phyloP scores from a whole-genome alignment of 2,888 invertebrate species.

The Hoplodrina ambigua region DNA sequence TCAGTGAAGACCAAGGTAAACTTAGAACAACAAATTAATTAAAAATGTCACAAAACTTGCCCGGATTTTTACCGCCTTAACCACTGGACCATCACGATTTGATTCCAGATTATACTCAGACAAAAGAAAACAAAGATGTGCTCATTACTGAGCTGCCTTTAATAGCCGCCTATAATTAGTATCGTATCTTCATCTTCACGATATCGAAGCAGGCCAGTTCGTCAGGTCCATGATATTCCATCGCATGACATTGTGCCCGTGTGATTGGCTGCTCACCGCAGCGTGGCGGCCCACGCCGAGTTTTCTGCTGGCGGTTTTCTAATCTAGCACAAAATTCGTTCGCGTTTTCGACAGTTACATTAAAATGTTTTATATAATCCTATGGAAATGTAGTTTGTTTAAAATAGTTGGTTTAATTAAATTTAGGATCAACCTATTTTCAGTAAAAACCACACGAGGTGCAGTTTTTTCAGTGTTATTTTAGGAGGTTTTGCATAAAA shows the following conservation, averaged over 20 bases:
- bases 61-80: no score
- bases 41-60: no score
- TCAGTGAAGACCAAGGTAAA: no score
- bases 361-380: conserved; percentile 61
- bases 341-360: conserved; percentile 71
- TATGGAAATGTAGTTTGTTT: conserved; percentile 19
- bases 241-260: conserved; percentile 65
- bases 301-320: conserved; percentile 85
- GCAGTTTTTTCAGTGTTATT: no score
- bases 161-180: no score
- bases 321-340: conserved; percentile 79
- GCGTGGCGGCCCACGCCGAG: conserved; percentile 69
- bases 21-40: no score
- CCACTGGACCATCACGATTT: no score
- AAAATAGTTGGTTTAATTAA: conserved; percentile 33
- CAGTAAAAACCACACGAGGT: no score
- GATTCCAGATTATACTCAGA: no score
- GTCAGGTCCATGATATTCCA: conserved; percentile 32
- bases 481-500: no score
- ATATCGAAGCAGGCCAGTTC: conserved; percentile 21
- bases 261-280: conserved; percentile 72
- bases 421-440: conserved; percentile 13
- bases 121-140: no score
- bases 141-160: no score
- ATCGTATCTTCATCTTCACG: conserved; percentile 2